Evolutionary conservation across 2,797 vertebrate species (phyloP).

Genomic region (Sebastes diploproa): DNA sequence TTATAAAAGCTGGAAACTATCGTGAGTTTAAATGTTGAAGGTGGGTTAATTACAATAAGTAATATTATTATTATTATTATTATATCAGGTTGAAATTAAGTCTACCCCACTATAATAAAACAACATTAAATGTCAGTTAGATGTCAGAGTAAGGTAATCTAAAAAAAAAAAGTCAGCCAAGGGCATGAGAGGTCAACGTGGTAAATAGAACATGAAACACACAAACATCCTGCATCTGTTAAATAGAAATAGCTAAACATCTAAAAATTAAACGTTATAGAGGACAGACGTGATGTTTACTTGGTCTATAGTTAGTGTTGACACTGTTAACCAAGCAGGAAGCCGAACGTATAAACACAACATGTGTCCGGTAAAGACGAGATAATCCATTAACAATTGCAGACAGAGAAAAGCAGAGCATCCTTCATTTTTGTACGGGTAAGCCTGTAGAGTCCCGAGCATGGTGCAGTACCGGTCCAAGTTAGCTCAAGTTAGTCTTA

Average conservation of each 20-base stretch:
- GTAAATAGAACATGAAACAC: background rate
- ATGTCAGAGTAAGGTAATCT: background rate
- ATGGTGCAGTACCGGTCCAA: conserved; percentile 56
- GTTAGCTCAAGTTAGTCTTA: background rate
- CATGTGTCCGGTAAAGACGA: background rate
- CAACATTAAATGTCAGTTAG: conserved; percentile 52
- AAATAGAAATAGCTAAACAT: conserved; percentile 1
- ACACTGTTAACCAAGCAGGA: background rate
- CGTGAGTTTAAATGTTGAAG: conserved; percentile 36
- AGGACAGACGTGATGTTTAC: background rate
- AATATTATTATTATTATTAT: conserved; percentile 41
- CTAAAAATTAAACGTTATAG: background rate
- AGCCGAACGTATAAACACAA: background rate
- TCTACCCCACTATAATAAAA: conserved; percentile 45
- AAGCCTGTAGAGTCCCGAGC: background rate
- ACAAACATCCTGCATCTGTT: conserved; percentile 6
- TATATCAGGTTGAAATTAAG: conserved; percentile 20
- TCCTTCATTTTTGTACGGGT: conserved; percentile 74
- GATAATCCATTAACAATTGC: background rate
- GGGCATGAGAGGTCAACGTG: background rate
- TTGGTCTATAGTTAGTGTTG: background rate
- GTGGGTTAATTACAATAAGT: conserved; percentile 64
- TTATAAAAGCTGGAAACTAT: conserved; percentile 81
- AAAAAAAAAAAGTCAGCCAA: conserved; percentile 1
- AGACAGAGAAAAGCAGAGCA: conserved; percentile 8